Conservation (phyloP, 2,888 invertebrate genomes). For the Caenorhabditis panamensis region DNA sequence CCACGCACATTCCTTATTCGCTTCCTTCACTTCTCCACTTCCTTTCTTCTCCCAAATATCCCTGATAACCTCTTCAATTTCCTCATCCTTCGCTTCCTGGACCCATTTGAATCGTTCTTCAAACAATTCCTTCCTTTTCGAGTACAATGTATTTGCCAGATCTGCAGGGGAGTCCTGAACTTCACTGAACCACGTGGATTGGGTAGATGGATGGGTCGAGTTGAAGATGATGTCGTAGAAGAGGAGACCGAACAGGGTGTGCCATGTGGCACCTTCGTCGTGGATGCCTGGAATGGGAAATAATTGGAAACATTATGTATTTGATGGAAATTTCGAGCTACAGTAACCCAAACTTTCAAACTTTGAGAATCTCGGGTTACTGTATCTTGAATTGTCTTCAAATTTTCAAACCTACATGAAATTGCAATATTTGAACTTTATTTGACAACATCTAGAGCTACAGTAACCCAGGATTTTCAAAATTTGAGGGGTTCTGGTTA, state of each 20-base stretch:
- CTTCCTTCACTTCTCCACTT: constrained; percentile 3
- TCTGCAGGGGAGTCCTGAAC: constrained; percentile 73
- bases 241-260: constrained; percentile 71
- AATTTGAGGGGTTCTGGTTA: no score
- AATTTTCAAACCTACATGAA: no score
- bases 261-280: constrained; percentile 75
- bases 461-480: no score
- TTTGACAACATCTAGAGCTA: no score
- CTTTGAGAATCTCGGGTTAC: not conserved
- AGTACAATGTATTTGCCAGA: constrained; percentile 66
- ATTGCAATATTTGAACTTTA: no score
- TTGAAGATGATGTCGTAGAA: constrained; percentile 72
- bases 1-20: constrained; percentile 59
- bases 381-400: constrained; percentile 4
- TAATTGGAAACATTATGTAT: no score
- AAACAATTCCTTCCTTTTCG: constrained; percentile 49
- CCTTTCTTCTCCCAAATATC: constrained; percentile 37
- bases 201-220: constrained; percentile 12
- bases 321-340: no score
- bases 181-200: constrained; percentile 70
- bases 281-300: constrained; percentile 60
- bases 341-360: not conserved
- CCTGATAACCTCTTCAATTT: constrained; percentile 26
- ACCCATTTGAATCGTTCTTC: constrained; percentile 69
- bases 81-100: constrained; percentile 24